Evolutionary conservation across 1,140 invertebrate species (phyloP), one percentile per base, ranked within the genome.

Genomic region (Polypedilum pembai): DNA sequence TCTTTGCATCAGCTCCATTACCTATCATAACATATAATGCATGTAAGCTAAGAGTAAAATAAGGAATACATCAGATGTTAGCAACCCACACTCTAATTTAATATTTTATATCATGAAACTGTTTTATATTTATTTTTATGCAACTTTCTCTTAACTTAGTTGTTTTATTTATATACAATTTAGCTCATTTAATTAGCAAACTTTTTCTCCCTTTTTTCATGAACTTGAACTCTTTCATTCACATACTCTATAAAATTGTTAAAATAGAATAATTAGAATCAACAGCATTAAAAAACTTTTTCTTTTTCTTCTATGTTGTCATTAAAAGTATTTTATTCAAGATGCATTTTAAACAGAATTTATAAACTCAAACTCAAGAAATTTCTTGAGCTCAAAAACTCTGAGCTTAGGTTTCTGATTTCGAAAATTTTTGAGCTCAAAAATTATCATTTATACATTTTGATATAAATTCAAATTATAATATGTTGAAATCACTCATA

Each of bases 1-100:
- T 56, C n/a, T 8, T 56, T 15, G 8, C 45, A n/a, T 56, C n/a
- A 56, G 45, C 10, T 56, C 45, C 45, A 56, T 56, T 56, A 56
- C 45, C 45, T 56, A 56, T 56, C 45, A 56, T 56, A 56, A 56
- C 45, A 56, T 15, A 56, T 56, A 56, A 56, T 56, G 12, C 3
- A 56, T 56, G 45, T 56, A 56, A 56, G 45, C 45, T 15, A 56
- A 56, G 45, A 56, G 15, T n/a, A 15, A 56, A 15, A 4, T 56
- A 56, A 56, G 45, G n/a, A 56, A 56, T 56, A 56, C 15, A 56
- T 56, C 45, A 56, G 45, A 56, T 56, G 45, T 56, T 56, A 56
- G 45, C 45, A n/a, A 56, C 45, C 12, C 45, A 56, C 12, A 56
- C 45, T n/a, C 45, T 56, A 56, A 56, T 12, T 56, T 12, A 12